These are phyloP conservation scores for Channallabes apus DNA, from an alignment of 2,797 vertebrate species.

Conservation along the genomic window DNA sequence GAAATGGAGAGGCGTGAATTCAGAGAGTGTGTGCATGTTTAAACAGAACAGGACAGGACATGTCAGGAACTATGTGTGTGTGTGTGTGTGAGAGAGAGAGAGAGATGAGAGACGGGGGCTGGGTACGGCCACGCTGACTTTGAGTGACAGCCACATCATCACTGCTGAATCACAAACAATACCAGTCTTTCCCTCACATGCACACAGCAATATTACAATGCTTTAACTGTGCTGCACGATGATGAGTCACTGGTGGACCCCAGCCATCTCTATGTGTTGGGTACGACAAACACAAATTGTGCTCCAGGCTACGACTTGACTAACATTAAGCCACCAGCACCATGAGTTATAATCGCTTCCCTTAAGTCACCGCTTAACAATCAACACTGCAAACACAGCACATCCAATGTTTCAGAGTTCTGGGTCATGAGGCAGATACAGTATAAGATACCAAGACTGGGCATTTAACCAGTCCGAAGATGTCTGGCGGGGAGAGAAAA, in stretches of 20 bases:
- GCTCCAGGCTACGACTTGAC: too few species aligned
- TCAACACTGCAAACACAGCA: conserved; percentile 2
- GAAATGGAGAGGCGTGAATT: conserved; percentile 29
- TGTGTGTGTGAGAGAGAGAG: background rate
- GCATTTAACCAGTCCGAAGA: background rate
- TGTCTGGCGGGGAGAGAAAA: too few species aligned
- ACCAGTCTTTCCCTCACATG: conserved; percentile 17
- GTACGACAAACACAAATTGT: background rate
- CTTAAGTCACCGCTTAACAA: background rate
- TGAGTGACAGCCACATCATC: conserved; percentile 29
- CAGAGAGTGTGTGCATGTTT: conserved; percentile 26
- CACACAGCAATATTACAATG: conserved; percentile 13
- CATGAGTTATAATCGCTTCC: background rate
- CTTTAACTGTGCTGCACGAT: conserved; percentile 3
- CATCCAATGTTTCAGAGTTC: background rate
- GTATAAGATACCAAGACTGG: background rate
- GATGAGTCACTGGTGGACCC: conserved; percentile 36
- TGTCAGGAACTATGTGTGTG: conserved; percentile 10
- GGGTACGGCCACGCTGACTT: conserved; percentile 46
- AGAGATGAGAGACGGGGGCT: too few species aligned
- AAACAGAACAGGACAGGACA: conserved; percentile 5
- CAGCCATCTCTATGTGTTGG: background rate
- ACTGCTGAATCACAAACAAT: conserved; percentile 38
- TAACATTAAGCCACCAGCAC: too few species aligned
- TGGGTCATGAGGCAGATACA: background rate